Conservation (phyloP, 1,140 invertebrate species). For the Ephestia elutella region DNA sequence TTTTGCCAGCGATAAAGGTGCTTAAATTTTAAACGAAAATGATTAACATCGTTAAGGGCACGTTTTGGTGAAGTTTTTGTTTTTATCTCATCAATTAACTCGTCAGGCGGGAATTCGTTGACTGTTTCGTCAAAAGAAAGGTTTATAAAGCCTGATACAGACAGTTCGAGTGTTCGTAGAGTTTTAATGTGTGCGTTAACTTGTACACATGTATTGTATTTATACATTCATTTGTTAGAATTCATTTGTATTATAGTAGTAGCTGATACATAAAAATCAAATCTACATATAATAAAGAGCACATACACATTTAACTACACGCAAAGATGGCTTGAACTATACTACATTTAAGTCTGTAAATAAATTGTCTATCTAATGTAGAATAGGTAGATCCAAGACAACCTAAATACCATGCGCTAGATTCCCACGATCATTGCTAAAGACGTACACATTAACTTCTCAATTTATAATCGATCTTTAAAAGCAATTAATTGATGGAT, state of each 20-base stretch:
- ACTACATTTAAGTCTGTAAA: too few species aligned
- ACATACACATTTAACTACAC: not conserved
- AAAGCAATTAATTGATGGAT: slow-evolving; percentile 5
- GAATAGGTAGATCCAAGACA: too few species aligned
- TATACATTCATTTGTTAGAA: too few species aligned
- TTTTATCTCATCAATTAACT: not conserved
- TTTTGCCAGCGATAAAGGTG: not conserved
- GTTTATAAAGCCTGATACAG: not conserved
- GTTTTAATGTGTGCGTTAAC: too few species aligned
- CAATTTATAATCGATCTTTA: not conserved
- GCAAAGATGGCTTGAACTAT: too few species aligned
- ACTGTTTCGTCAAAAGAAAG: too few species aligned
- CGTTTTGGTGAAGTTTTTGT: not conserved
- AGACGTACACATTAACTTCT: not conserved
- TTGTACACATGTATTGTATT: too few species aligned
- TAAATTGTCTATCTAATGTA: too few species aligned
- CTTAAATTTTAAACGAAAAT: slow-evolving; percentile 1
- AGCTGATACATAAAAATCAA: too few species aligned
- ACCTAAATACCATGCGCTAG: not conserved
- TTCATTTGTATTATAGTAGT: too few species aligned
- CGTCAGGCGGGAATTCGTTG: not conserved
- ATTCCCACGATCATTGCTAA: not conserved
- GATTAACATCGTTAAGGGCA: not conserved
- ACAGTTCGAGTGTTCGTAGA: too few species aligned
- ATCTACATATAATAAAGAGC: not conserved